A percentile compares a stretch with the other conserved stretches of the same genome.
Evolutionary conservation across 2,113 vertebrate genomes (phyloP).

Genomic region (Lagopus leucura): DNA sequence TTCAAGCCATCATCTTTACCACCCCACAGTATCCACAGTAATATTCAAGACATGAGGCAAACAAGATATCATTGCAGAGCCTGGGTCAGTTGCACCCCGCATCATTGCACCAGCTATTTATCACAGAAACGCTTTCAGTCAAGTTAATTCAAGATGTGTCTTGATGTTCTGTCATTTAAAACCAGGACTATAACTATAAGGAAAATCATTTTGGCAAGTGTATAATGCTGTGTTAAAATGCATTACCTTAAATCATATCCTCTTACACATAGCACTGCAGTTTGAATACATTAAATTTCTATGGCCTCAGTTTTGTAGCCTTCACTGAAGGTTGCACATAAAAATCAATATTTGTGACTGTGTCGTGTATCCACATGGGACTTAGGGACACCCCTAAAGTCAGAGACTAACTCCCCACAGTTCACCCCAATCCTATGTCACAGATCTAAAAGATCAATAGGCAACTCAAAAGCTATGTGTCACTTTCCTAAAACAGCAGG

Average conservation of each 20-base stretch:
- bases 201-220: constrained; percentile 59
- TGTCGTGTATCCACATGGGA: neutral
- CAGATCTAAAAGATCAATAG: neutral
- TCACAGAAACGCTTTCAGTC: constrained; percentile 14
- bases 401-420: neutral
- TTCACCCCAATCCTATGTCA: neutral
- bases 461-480: neutral
- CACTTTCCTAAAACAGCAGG: neutral
- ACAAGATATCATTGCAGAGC: neutral
- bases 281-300: constrained; percentile 59
- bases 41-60: neutral
- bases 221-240: constrained; percentile 64
- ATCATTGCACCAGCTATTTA: constrained; percentile 6
- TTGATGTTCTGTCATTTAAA: constrained; percentile 55
- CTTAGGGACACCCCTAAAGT: neutral
- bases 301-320: neutral
- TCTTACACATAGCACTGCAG: constrained; percentile 35
- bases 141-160: constrained; percentile 45
- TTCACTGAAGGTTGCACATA: neutral
- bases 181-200: constrained; percentile 45
- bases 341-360: neutral
- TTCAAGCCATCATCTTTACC: neutral
- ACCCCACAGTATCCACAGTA: neutral
- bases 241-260: constrained; percentile 67
- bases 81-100: neutral